Conservation (phyloP, 2,888 invertebrate genomes). For the Andrena chrysosceles region DNA sequence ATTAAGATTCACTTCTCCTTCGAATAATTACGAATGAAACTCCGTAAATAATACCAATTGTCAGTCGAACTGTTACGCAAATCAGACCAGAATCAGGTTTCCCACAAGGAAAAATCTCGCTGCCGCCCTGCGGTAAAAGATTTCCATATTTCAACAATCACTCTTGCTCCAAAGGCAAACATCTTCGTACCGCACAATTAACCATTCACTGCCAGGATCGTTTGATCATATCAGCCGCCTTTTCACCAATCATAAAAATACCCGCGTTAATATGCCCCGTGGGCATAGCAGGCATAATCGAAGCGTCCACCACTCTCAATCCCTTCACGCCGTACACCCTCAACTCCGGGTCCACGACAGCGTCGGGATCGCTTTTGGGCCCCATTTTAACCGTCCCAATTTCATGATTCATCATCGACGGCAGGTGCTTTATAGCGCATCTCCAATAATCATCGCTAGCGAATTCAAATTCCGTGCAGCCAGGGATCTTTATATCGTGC, state of each 20-base stretch:
- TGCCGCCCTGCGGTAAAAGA: background rate
- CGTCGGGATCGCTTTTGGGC: conserved; percentile 85
- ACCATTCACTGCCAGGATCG: conserved; percentile 80
- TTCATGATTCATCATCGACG: conserved; percentile 89
- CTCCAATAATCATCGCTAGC: conserved; percentile 88
- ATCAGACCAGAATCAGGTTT: background rate
- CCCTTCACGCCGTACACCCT: conserved; percentile 86
- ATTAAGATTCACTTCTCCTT: no score
- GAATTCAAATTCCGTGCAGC: conserved; percentile 86
- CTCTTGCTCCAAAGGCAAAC: background rate
- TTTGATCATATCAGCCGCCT: conserved; percentile 87
- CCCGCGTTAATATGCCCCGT: conserved; percentile 87
- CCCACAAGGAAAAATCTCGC: conserved; percentile 16
- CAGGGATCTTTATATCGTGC: conserved; percentile 85
- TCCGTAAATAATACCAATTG: background rate
- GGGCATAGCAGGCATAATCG: conserved; percentile 87
- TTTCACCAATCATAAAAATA: conserved; percentile 88
- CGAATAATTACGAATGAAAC: no score
- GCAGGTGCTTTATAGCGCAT: conserved; percentile 88
- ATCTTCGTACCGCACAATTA: background rate
- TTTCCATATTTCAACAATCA: background rate
- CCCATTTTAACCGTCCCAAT: conserved; percentile 88
- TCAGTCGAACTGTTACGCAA: background rate
- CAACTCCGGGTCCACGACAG: conserved; percentile 87
- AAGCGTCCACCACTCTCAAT: conserved; percentile 87